Evolutionary conservation across 2,888 invertebrate genomes (phyloP), one percentile per base, ranked within the genome.

Genomic region (Pelosia muscerda): DNA sequence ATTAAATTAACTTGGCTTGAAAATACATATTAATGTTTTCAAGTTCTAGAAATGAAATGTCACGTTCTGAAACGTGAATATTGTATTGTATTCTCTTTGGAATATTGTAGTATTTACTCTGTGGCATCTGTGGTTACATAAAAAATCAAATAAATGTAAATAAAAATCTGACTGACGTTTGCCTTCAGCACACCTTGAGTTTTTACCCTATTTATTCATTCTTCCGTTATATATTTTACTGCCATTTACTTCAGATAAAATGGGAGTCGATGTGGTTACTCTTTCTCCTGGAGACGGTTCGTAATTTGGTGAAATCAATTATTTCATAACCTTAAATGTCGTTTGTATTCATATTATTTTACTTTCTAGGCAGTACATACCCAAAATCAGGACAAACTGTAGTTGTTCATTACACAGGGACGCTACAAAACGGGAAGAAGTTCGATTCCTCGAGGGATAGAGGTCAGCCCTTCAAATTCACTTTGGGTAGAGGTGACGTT

Each of bases 381-480:
- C 99, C 99, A 2, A 98, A 99, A 94, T 96, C 96, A 63, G 99
- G 99, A 13, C 99, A 99, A 95, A 98, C 97, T 56, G 99, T 99
- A 13, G 97, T 97, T 26, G 99, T 99, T 57, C 99, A 99, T 91
- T 99, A 99, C 91, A 99, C 98, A 75, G 98, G 99, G 75, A 99
- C 98, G 0, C 95, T 99, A 81, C 94, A 96, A 84, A 96, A 98
- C 95, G 99, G 99, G 13, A 97, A 95, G 79, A 98, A 98, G 92
- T 99, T 99, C 84, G 99, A 99, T 93, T 99, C 99, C 0, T 99
- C 99, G 11, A 96, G 99, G 78, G 99, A 99, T 88, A 97, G 99
- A 81, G 98, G 98, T 28, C 96, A 97, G 82, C 99, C 99, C 6
- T 99, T 99, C 93, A 97, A 98, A 90, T 99, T 99, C 93, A 97